phyloP scores from a whole-genome alignment of 2,797 vertebrate genomes.

The Propithecus perrieri region DNA sequence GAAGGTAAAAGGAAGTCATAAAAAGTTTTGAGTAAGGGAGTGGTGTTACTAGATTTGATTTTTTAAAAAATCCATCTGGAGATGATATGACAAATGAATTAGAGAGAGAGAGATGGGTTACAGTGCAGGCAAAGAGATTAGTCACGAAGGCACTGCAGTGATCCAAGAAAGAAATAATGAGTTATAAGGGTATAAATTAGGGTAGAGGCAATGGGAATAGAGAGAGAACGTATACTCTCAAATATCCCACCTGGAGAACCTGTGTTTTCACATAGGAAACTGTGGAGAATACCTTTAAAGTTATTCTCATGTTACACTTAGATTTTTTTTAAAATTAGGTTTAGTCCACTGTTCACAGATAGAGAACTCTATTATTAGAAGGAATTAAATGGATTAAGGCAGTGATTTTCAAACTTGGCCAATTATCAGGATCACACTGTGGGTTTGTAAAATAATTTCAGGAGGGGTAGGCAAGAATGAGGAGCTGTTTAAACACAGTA shows the following conservation, averaged over 20 bases:
- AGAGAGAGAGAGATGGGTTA: background rate
- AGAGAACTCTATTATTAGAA: background rate
- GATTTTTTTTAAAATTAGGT: background rate
- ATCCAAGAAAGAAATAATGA: background rate
- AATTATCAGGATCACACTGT: background rate
- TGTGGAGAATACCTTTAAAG: background rate
- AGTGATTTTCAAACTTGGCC: background rate
- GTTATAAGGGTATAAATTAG: background rate
- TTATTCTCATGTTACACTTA: background rate
- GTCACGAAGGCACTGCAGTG: background rate
- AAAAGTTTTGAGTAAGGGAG: background rate
- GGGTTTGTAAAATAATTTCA: background rate
- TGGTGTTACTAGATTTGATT: background rate
- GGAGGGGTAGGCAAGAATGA: background rate
- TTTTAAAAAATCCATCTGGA: background rate
- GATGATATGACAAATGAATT: background rate
- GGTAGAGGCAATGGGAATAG: background rate
- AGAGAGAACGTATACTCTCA: background rate
- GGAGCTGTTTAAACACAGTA: background rate
- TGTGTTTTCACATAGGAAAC: background rate
- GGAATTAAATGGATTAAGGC: background rate
- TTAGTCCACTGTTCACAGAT: background rate
- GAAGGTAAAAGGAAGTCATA: background rate
- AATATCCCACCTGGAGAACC: background rate
- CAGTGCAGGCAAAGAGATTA: background rate